Evolutionary conservation across 2,797 vertebrate species (phyloP).

Genomic region (Mormyrus hasselquistii): DNA sequence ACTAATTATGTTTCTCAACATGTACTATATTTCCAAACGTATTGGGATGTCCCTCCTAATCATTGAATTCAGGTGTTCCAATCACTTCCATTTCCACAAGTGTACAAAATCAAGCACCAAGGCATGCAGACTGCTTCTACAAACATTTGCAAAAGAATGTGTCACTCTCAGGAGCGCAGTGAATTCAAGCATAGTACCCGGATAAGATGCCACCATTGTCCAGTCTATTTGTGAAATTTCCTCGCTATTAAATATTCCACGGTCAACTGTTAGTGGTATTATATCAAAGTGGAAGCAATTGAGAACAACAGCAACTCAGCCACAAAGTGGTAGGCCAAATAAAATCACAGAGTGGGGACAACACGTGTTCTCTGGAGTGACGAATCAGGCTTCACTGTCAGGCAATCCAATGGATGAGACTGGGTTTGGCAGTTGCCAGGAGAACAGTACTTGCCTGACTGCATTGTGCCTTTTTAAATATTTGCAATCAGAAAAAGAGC

Average conservation of each 20-base stretch:
- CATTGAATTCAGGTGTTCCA: neutral
- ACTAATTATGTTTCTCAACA: too few species aligned
- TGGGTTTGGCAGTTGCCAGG: too few species aligned
- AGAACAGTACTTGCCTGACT: too few species aligned
- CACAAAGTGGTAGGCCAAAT: neutral
- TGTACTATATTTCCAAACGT: too few species aligned
- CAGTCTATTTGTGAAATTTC: neutral
- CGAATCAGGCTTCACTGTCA: too few species aligned
- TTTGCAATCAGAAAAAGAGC: neutral
- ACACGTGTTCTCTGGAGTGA: too few species aligned
- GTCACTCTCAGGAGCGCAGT: neutral
- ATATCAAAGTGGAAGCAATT: neutral
- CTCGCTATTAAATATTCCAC: neutral
- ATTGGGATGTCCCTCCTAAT: too few species aligned
- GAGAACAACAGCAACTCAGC: neutral
- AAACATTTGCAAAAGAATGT: neutral
- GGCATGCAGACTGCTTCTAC: neutral
- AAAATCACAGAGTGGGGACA: neutral
- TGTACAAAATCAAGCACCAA: neutral
- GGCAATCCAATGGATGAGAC: too few species aligned
- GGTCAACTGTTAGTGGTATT: neutral
- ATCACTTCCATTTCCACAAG: neutral
- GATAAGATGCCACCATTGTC: neutral
- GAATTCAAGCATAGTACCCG: neutral
- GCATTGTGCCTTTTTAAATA: neutral